phyloP scores from a whole-genome alignment of 2,797 vertebrate genomes.

The Myioborus miniatus region DNA sequence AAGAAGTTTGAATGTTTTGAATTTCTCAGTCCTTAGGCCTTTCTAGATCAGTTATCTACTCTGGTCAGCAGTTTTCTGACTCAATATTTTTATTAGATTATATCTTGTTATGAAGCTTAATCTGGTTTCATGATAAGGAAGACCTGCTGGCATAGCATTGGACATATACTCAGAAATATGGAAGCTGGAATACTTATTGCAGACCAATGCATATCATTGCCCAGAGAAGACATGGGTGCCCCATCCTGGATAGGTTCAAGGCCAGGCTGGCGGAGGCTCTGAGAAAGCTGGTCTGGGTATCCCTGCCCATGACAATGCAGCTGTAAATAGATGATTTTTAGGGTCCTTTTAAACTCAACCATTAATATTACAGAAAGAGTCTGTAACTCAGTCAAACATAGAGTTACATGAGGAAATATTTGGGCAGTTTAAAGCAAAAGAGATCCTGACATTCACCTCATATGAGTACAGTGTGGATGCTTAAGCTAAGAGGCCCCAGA shows the following conservation, averaged over 20 bases:
- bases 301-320: no score
- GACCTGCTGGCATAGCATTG: neutral
- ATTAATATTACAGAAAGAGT: neutral
- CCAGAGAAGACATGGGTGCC: neutral
- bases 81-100: neutral
- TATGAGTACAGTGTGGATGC: neutral
- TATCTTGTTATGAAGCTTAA: neutral
- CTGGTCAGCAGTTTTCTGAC: accelerated
- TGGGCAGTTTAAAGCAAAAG: neutral
- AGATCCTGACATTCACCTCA: neutral
- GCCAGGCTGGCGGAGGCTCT: neutral
- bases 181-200: neutral
- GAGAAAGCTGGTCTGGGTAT: neutral
- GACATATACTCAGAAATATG: accelerated
- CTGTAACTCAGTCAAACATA: neutral
- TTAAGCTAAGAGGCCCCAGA: neutral
- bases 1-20: neutral
- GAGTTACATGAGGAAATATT: neutral
- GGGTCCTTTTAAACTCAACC: neutral
- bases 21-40: neutral
- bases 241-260: neutral
- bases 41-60: neutral
- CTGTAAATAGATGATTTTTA: neutral
- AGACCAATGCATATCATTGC: accelerated
- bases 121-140: neutral